These are phyloP conservation scores for Muscina levida DNA, from an alignment of 2,888 invertebrate genomes.

Conservation along the genomic window DNA sequence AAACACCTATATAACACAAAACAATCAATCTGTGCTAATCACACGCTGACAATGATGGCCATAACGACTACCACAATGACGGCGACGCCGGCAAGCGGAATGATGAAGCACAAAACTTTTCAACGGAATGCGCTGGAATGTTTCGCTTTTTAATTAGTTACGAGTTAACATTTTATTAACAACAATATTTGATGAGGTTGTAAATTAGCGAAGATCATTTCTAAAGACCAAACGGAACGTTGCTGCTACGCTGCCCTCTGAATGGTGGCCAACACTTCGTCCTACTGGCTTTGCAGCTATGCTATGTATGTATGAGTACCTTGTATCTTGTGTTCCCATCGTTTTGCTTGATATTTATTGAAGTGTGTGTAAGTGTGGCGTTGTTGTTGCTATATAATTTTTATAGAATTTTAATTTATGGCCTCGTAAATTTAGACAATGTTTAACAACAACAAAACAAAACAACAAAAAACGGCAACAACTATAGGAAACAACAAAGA, in stretches of 20 bases:
- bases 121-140: no score
- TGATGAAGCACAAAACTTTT: no score
- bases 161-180: constrained; percentile 38
- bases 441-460: constrained; percentile 16
- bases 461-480: no score
- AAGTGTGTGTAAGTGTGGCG: constrained; percentile 8
- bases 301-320: no score
- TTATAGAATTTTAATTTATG: constrained; percentile 39
- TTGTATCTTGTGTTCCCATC: constrained; percentile 16
- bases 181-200: constrained; percentile 38
- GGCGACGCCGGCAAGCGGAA: no score
- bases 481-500: neutral
- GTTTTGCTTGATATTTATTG: constrained; percentile 14
- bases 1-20: no score
- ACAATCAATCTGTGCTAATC: no score
- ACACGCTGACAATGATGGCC: no score
- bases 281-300: no score
- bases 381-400: constrained; percentile 13
- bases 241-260: no score
- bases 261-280: no score
- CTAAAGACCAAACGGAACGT: constrained; percentile 21
- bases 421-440: constrained; percentile 40
- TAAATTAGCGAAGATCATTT: constrained; percentile 35
- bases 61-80: no score
- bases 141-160: constrained; percentile 35